Evolutionary conservation across 2,888 invertebrate species (phyloP), one percentile per base, ranked within the genome.

Genomic region (Camponotus fellah): DNA sequence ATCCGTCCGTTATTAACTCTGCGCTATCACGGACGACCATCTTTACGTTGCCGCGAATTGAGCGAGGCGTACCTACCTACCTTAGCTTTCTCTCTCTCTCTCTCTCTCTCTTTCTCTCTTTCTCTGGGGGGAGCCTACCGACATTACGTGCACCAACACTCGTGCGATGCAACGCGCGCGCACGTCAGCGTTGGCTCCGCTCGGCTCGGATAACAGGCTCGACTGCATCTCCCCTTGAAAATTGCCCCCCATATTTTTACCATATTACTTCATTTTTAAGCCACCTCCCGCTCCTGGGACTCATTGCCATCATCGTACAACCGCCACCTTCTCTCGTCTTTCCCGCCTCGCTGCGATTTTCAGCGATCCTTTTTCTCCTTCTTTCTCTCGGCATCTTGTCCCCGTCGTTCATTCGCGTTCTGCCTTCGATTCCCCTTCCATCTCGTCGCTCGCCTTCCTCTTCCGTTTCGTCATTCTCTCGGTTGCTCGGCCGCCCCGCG

Each of bases 1-100:
- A 89, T 91, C 92, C 92, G 92, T 90, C 92, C 93, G 92, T 93
- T 93, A 93, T 94, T 94, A 94, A 94, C 93, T 93, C 91, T 90
- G 88, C 90, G 89, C 92, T 94, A 93, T 94, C 94, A 93, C 86
- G 91, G 91, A 91, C 91, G 92, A 93, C 92, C 92, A 93, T 94
- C 93, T 94, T 93, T 92, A 93, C 92, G 92, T 92, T 92, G 93
- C 91, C 90, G 53, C 53, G 92, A 90, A 93, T 92, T 92, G 92
- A 91, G 91, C 89, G 89, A 92, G 91, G 90, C 91, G 92, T 91
- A 91, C 37, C 37, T 37, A 26, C 87, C 88, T 86, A 87, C 89
- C 89, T 77, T 66, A 84, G 84, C 76, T 85, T 72, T 72, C 85
- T n/a, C 53, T 46, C 46, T 12, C 0, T 72, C n/a, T 49, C 49